Evolutionary conservation across 1,140 invertebrate genomes (phyloP).

Genomic region (Piezodorus guildinii): DNA sequence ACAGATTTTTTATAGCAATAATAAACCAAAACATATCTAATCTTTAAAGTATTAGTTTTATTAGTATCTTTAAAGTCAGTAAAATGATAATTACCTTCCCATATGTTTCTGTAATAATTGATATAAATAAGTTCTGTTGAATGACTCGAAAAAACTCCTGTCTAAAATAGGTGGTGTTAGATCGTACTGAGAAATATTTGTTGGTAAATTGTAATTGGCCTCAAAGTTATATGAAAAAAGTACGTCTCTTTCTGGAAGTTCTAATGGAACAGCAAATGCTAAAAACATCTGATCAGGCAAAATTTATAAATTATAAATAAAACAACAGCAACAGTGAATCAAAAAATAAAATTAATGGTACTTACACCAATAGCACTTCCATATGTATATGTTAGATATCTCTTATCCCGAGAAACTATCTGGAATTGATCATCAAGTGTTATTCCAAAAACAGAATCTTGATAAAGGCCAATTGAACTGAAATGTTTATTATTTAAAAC

Average conservation of each 20-base stretch:
- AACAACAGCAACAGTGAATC: not conserved
- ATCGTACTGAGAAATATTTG: slow-evolving; percentile 23
- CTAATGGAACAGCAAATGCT: slow-evolving; percentile 56
- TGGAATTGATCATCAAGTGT: slow-evolving; percentile 9
- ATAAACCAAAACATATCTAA: too few species aligned
- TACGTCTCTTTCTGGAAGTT: slow-evolving; percentile 52
- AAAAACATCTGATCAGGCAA: slow-evolving; percentile 40
- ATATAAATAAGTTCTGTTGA: slow-evolving; percentile 21
- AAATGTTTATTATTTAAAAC: not conserved
- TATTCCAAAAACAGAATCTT: not conserved
- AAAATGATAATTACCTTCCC: slow-evolving; percentile 1
- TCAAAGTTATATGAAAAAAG: slow-evolving; percentile 65
- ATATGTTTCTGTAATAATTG: slow-evolving; percentile 13
- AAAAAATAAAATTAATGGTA: not conserved
- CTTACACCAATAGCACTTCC: slow-evolving; percentile 21
- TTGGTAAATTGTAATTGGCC: slow-evolving; percentile 49
- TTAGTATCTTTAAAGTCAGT: not conserved
- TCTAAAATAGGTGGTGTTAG: slow-evolving; percentile 16
- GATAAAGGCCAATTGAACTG: not conserved
- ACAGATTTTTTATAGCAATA: too few species aligned
- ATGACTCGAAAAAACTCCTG: slow-evolving; percentile 1
- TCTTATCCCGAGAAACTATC: not conserved
- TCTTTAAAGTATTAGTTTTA: too few species aligned
- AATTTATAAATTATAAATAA: not conserved
- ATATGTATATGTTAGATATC: slow-evolving; percentile 9